phyloP scores from a whole-genome alignment of 2,797 vertebrate genomes.

The Chelmon rostratus region DNA sequence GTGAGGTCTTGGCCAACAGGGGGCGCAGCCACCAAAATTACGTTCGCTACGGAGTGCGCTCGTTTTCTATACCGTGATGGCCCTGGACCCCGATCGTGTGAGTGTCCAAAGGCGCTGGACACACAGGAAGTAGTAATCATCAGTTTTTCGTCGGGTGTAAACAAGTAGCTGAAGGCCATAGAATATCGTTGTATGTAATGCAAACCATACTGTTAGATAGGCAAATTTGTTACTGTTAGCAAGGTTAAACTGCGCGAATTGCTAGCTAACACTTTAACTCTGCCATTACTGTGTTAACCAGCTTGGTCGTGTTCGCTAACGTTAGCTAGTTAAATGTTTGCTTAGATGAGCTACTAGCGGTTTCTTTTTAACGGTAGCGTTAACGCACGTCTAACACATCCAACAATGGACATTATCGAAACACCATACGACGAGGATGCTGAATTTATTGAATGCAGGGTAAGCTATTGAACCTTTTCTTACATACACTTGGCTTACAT shows the following conservation, averaged over 20 bases:
- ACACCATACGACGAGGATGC: constrained; percentile 82
- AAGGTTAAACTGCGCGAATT: no score
- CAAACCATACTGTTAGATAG: background rate
- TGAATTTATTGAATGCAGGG: constrained; percentile 79
- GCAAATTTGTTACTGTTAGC: background rate
- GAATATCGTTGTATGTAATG: background rate
- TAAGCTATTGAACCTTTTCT: constrained; percentile 45
- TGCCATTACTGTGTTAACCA: background rate
- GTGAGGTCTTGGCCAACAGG: constrained; percentile 1
- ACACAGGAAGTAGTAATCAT: constrained; percentile 22
- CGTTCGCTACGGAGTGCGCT: background rate
- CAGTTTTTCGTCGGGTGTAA: background rate
- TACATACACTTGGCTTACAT: background rate
- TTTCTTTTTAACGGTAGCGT: rapidly evolving
- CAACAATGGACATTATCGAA: constrained; percentile 77
- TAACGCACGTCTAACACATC: background rate
- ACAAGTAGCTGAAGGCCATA: rapidly evolving
- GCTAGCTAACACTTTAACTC: rapidly evolving
- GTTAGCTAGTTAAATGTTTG: background rate
- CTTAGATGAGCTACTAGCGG: constrained; percentile 1
- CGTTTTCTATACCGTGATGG: rapidly evolving
- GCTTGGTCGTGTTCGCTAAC: no score
- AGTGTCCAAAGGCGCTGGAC: background rate
- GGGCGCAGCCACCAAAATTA: background rate
- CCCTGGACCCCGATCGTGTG: background rate